Evolutionary conservation across 2,113 vertebrate genomes (phyloP), one percentile per base, ranked within the genome.

Genomic region (Dicerorhinus sumatrensis): DNA sequence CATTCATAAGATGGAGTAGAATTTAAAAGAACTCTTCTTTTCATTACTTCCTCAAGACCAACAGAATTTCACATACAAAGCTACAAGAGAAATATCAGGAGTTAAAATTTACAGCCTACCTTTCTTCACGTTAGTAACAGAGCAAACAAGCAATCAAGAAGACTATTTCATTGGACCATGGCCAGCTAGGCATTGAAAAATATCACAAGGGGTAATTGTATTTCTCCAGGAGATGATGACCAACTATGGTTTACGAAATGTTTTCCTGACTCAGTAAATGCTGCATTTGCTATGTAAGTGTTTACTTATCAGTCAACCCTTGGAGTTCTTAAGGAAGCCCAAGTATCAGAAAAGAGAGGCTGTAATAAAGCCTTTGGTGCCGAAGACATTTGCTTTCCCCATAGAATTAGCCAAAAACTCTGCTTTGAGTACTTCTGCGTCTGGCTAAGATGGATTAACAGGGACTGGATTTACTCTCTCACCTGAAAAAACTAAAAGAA

Each of bases 131-230:
- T 69, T 67, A 94, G 51, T 31, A 92, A 85, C 36, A 20, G 11
- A 85, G 75, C 23, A 70, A 79, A 80, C n/a, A 83, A 92, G n/a
- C 31, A 48, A 75, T 33, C 23, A 67, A 87, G 54, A 25, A 97
- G 60, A 72, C 14, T 12, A 18, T 58, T 75, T 84, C 36, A 54
- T 8, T 90, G 87, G 39, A 60, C 42, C 69, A 25, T 2, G 1
- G 29, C 73, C 94, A 85, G 58, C 36, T 21, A 42, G 31, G 29
- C 54, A 70, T 81, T 58, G 54, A 84, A 69, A 93, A 76, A 67
- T 56, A 73, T 76, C 90, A 97, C 75, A 94, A 79, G 27, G 23
- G 14, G 27, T 69, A 33, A 89, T 54, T 91, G 16, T 77, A 56
- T 48, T 88, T 83, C 63, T 91, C 69, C 46, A 72, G 33, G 23